A percentile compares a stretch with the other conserved stretches of the same genome.
These are phyloP conservation scores for Halichoeres trimaculatus DNA, from an alignment of 2,113 vertebrate species.

Conservation along the genomic window DNA sequence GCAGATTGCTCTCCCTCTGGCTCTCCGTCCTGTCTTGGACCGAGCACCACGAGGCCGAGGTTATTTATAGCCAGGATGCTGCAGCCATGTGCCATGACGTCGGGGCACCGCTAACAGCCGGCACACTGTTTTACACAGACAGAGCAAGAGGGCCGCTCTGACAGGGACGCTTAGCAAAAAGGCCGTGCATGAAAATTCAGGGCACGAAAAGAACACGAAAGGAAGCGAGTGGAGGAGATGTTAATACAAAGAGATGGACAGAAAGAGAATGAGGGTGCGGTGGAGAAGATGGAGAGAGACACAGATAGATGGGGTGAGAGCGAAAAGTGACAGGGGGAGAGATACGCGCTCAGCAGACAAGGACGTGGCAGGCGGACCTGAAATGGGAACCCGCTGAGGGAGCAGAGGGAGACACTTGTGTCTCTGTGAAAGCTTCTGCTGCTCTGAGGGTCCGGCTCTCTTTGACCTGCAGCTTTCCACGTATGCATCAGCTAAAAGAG, in stretches of 20 bases:
- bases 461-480: conserved; percentile 54
- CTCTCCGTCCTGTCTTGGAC: conserved; percentile 66
- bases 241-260: conserved; percentile 30
- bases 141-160: conserved; percentile 52
- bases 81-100: conserved; percentile 75
- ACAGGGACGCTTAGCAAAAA: conserved; percentile 28
- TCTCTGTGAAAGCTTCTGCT: conserved; percentile 52
- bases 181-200: neutral
- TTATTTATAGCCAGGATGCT: conserved; percentile 76
- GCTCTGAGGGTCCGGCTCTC: conserved; percentile 53
- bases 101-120: conserved; percentile 61
- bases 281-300: conserved; percentile 49
- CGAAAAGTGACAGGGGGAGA: conserved; percentile 43
- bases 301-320: conserved; percentile 34
- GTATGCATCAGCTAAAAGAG: conserved; percentile 37
- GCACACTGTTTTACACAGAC: conserved; percentile 60
- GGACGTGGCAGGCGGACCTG: conserved; percentile 44
- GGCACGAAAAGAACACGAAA: conserved; percentile 27
- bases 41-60: conserved; percentile 57
- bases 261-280: conserved; percentile 28
- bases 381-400: conserved; percentile 41
- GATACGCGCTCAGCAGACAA: conserved; percentile 31
- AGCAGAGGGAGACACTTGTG: neutral
- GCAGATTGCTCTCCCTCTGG: conserved; percentile 79
- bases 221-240: conserved; percentile 1